Evolutionary conservation across 2,113 vertebrate species (phyloP).

Genomic region (Heliornis fulica): DNA sequence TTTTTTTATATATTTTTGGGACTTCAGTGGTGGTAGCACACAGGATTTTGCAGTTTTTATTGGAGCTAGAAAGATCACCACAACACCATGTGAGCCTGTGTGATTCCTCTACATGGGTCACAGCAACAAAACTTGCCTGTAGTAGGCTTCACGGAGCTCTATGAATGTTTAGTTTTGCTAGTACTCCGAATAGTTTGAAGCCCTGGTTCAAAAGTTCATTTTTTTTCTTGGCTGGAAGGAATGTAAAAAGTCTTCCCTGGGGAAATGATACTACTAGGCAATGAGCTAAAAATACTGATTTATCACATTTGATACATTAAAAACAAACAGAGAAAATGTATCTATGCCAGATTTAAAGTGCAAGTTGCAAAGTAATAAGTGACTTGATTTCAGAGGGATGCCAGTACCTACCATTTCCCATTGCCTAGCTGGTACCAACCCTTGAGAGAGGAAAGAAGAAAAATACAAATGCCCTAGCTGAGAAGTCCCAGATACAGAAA

Average conservation of each 20-base stretch:
- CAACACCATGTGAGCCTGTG: neutral
- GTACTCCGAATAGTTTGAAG: neutral
- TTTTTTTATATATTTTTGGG: neutral
- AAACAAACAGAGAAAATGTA: neutral
- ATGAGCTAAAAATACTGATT: constrained; percentile 17
- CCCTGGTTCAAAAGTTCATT: constrained; percentile 17
- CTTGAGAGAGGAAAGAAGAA: neutral
- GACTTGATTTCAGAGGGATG: neutral
- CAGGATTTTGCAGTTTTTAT: neutral
- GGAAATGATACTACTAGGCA: neutral
- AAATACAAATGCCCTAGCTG: neutral
- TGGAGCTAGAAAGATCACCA: neutral
- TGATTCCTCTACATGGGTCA: neutral
- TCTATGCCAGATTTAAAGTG: neutral
- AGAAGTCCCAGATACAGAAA: neutral
- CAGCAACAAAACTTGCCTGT: neutral
- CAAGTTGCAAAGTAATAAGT: neutral
- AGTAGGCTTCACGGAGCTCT: neutral
- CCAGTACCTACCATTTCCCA: neutral
- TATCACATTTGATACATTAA: neutral
- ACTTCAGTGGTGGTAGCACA: neutral
- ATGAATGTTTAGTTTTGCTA: neutral
- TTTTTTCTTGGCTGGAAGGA: neutral
- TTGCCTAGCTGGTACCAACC: neutral
- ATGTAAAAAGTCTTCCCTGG: neutral